Percentiles rank a stretch among this genome's conserved stretches.
Conservation (phyloP, 2,113 vertebrate genomes). For the Colius striatus region DNA sequence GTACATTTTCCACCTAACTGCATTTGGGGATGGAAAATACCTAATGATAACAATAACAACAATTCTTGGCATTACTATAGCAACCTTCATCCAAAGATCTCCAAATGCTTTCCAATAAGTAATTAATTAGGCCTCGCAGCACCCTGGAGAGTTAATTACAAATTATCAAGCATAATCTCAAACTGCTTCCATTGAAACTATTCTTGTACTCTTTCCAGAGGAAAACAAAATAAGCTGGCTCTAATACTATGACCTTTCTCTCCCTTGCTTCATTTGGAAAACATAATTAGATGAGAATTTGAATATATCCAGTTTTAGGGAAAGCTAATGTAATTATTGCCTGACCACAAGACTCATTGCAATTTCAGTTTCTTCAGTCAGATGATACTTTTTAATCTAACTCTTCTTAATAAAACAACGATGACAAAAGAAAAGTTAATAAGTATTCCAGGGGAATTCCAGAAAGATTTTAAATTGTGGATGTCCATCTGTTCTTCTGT, state of each 20-base stretch:
- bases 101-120: constrained; percentile 58
- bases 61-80: constrained; percentile 47
- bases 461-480: neutral
- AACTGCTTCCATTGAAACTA: constrained; percentile 40
- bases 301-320: constrained; percentile 2
- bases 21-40: constrained; percentile 19
- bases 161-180: constrained; percentile 52
- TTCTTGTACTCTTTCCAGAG: constrained; percentile 52
- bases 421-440: neutral
- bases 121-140: constrained; percentile 64
- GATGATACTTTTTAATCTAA: neutral
- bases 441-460: neutral
- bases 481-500: constrained; percentile 14
- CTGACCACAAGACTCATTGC: constrained; percentile 28
- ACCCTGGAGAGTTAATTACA: constrained; percentile 70
- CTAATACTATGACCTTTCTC: constrained; percentile 26
- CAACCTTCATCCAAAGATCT: constrained; percentile 55
- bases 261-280: neutral
- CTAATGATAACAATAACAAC: neutral
- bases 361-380: neutral
- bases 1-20: constrained; percentile 40
- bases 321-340: constrained; percentile 34
- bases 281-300: constrained; percentile 49
- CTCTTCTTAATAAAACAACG: neutral
- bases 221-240: constrained; percentile 48